Evolutionary conservation across 2,888 invertebrate species (phyloP).

Genomic region (Torymus auratus): DNA sequence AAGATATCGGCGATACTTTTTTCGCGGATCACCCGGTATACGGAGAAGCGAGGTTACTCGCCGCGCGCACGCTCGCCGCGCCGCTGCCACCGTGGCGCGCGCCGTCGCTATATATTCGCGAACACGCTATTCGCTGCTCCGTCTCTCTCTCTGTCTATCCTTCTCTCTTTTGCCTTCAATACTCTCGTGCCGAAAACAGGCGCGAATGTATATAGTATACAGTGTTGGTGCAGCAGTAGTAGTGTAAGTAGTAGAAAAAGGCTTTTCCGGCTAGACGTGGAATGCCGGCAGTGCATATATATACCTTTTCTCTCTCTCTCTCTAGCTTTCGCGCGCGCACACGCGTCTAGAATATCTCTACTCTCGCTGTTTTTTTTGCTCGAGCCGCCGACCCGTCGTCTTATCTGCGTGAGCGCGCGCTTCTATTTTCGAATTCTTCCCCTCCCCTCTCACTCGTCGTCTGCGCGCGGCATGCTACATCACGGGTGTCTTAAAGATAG

Average conservation of each 20-base stretch:
- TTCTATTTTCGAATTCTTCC: constrained; percentile 49
- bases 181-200: neutral
- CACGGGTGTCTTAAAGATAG: constrained; percentile 24
- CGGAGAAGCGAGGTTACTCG: constrained; percentile 6
- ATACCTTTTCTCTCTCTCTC: neutral
- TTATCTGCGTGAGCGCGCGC: constrained; percentile 36
- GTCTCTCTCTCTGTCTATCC: constrained; percentile 22
- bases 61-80: constrained; percentile 30
- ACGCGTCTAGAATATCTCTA: no score
- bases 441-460: neutral
- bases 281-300: no score
- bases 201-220: no score
- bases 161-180: neutral
- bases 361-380: neutral
- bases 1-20: neutral
- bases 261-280: constrained; percentile 43
- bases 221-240: no score
- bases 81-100: constrained; percentile 49
- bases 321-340: neutral
- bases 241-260: constrained; percentile 34
- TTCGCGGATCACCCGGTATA: constrained; percentile 29
- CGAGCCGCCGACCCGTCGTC: neutral
- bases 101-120: neutral
- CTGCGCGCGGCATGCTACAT: neutral
- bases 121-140: neutral